Evolutionary conservation across 2,888 invertebrate genomes (phyloP), one percentile per base, ranked within the genome.

Genomic region (Gasteruption jaculator): DNA sequence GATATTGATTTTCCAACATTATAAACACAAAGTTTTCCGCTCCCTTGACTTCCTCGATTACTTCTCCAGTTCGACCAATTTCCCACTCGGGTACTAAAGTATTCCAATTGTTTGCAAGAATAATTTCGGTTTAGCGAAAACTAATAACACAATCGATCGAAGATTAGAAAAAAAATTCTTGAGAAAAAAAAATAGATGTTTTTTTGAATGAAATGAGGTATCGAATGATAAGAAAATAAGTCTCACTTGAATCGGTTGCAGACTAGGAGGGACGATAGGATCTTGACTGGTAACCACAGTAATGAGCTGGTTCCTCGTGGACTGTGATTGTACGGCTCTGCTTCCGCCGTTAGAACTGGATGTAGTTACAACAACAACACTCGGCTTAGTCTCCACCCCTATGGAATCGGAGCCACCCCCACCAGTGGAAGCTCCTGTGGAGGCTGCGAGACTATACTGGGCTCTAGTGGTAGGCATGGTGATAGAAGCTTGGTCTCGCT

Each of bases 381-480:
- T 65, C 36, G 65, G 62, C 60, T 65, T 68, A 48, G 55, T 52
- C 33, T 67, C 71, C 39, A 67, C 65, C 64, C 65, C 66, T 61
- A 64, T 65, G 49, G 62, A 48, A 27, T 56, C 52, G 29, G 63
- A 53, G 61, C 52, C 56, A 57, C 64, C 58, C 64, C 65, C 65
- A 62, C 65, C 59, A 61, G 65, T 65, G 36, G 57, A 61, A 58
- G 64, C 58, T 48, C 67, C 64, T 54, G 63, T 58, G 53, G 67
- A 68, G 61, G 68, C 65, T 66, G 70, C 61, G 40, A 70, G 68
- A 60, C 70, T 58, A 51, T 69, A 70, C 60, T 69, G 70, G 56
- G 67, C 67, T 65, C 70, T 70, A 38, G 69, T 70, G 49, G 70
- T 70, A 69, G 70, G 66, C 70, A 70, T 70, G 69, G 70, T 60